Evolutionary conservation across 2,888 invertebrate species (phyloP), one percentile per base, ranked within the genome.

Genomic region (Leucophora obtusa): DNA sequence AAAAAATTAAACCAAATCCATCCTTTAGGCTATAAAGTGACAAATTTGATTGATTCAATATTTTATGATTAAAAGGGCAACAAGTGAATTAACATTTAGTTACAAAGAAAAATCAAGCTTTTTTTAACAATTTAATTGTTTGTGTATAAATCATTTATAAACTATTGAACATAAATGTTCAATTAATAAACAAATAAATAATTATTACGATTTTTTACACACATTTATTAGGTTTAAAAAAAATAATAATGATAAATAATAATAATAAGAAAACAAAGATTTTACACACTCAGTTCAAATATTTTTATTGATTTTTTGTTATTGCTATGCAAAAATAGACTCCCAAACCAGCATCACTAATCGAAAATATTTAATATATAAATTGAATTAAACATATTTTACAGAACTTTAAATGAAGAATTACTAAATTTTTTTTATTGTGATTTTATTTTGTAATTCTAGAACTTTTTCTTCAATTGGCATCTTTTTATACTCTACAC

Each of bases 131-230:
- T 2, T 21, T 7, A 51, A 17, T 17, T 35, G 24, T 33, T 59
- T 6, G n/a, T 15, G 1, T 18, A 58, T 65, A 70, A 65, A 33
- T 65, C 70, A 63, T 58, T 17, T 8, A 9, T 17, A 53, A 51
- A 63, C 6, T 14, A 59, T 60, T 33, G 33, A 59, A 33, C 47
- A 62, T 72, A 68, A 78, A 50, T 68, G 68, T 50, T 62, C 72
- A 78, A 78, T 78, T 78, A 78, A 72, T 62, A 47, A 51, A n/a
- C 38, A 63, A 63, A 63, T 70, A 77, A 77, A 77, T 66, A 51
- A 59, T 65, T 73, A 73, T 66, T 65, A 56, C 51, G 6, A 21
- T 43, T 15, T 50, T 17, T 33, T 15, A 50, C 47, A 35, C 21
- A 28, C 28, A 28, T 28, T 28, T 28, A 7, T 28, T 28, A 28